phyloP scores from a whole-genome alignment of 2,797 vertebrate species.

The Pangasius sanitwongsei region DNA sequence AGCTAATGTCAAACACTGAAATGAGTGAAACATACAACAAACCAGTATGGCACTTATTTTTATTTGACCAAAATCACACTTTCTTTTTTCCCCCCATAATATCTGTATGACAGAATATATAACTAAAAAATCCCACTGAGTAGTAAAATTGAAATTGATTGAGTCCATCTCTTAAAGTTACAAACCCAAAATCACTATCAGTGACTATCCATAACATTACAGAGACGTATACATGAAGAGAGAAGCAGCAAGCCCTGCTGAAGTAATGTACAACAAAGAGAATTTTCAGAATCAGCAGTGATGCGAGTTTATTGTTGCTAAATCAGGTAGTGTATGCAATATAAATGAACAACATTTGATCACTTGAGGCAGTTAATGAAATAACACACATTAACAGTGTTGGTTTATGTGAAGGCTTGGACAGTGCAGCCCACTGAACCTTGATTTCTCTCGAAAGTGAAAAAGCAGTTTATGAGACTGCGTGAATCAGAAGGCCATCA shows the following conservation, averaged over 20 bases:
- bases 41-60: constrained; percentile 75
- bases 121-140: constrained; percentile 30
- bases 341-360: constrained; percentile 4
- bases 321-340: background rate
- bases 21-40: constrained; percentile 15
- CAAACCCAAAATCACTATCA: background rate
- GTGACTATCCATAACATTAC: constrained; percentile 32
- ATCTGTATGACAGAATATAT: constrained; percentile 52
- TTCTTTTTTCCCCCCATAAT: constrained; percentile 55
- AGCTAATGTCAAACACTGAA: background rate
- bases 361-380: constrained; percentile 4
- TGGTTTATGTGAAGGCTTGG: background rate
- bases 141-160: constrained; percentile 36
- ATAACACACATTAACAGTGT: background rate
- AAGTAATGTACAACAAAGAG: background rate
- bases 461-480: background rate
- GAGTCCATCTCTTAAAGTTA: constrained; percentile 13
- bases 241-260: constrained; percentile 26
- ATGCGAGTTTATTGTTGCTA: background rate
- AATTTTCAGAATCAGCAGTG: background rate
- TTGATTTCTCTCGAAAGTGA: background rate
- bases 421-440: no score
- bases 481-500: background rate
- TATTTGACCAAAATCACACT: constrained; percentile 71
- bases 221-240: constrained; percentile 28